These are phyloP conservation scores for Megathymus violae DNA, from an alignment of 1,140 invertebrate species.

Conservation along the genomic window DNA sequence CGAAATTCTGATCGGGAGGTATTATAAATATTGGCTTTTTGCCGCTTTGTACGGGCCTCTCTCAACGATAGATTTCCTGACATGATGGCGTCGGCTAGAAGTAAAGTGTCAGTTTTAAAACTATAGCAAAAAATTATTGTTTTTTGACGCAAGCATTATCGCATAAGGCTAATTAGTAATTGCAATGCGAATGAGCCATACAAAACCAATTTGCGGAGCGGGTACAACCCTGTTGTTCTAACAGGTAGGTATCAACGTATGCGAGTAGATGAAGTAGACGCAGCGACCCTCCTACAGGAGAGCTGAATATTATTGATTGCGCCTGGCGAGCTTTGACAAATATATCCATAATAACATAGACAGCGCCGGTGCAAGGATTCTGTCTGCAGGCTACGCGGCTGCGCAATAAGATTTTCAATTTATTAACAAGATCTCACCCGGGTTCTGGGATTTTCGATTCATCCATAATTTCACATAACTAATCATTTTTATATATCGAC, in stretches of 20 bases:
- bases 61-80: slow-evolving; percentile 8
- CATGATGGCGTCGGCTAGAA: slow-evolving; percentile 11
- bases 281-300: not conserved
- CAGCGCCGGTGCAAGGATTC: not conserved
- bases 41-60: slow-evolving; percentile 12
- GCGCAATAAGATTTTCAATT: not conserved
- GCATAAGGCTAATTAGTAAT: not conserved
- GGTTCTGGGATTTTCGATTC: not conserved
- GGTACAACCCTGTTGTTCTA: not conserved
- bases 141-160: not conserved
- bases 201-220: not conserved
- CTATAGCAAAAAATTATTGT: not conserved
- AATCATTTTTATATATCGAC: not conserved
- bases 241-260: not conserved
- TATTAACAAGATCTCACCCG: not conserved
- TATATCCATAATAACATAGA: not conserved
- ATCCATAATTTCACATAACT: not conserved
- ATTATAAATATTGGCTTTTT: slow-evolving; percentile 17
- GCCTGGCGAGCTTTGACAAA: not conserved
- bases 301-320: slow-evolving; percentile 4
- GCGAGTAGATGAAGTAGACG: not conserved
- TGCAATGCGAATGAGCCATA: not conserved
- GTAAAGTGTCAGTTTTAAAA: slow-evolving; percentile 2
- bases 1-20: slow-evolving; percentile 13
- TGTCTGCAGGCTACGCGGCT: slow-evolving; percentile 4